Base-by-base conservation (phyloP, 1,140 invertebrate species). In the Dolichoris vasculosae region DNA sequence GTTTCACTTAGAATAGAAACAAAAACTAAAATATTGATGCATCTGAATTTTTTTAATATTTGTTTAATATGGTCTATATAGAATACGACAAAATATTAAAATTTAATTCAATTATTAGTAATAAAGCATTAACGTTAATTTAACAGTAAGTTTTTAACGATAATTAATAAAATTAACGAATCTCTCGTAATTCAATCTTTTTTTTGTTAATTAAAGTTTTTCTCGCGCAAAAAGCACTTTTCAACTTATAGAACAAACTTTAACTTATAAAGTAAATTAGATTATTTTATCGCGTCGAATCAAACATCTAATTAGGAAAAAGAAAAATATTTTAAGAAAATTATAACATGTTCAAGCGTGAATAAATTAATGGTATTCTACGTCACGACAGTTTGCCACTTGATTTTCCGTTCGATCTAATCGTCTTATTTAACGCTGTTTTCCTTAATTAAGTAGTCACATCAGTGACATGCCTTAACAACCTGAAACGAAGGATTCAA, bases 361-460 rank as follows among this genome's bases (percentile, higher is more conserved):
- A 80, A 64, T 64, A 80, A 80, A 43, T 80, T 43, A 80, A 64
- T 23, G 20, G 67, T 80, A 63, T 64, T 64, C n/a, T 35, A 46
- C 30, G 59, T 7, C 59, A 80, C 23, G 55, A 43, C 2, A 63
- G 30, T 17, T 64, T 4, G 48, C 32, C 30, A 13, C 9, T n/a
- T 64, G 35, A 8, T 13, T 43, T 43, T 64, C 26, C 30, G 30
- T 26, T 20, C 9, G 48, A 59, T 59, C 15, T 78, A 78, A 51
- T 55, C 46, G 23, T 30, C 17, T 59, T 55, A 26, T 59, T 78
- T 78, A 17, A 55, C 32, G 43, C 26, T 51, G 32, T 35, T 55
- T 35, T 55, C 48, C 48, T 59, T 78, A 78, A 78, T 78, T 78
- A 78, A 78, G 32, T 59, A 59, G 15, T 78, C 32, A 73, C 35